phyloP scores from a whole-genome alignment of 2,113 vertebrate genomes.

The Heptranchias perlo region DNA sequence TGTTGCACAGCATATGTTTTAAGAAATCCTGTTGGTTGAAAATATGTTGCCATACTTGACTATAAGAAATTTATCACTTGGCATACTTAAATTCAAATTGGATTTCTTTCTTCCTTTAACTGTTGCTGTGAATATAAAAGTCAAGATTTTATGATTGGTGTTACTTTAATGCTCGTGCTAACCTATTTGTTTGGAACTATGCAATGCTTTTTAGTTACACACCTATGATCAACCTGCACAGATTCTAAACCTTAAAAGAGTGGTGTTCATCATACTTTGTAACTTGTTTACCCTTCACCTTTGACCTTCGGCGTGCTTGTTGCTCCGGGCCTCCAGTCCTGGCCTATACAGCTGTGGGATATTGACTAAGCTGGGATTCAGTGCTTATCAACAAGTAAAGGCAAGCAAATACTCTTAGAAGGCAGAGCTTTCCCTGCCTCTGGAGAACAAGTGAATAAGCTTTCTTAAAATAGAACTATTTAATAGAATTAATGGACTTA shows the following conservation, averaged over 20 bases:
- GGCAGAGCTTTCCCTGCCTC: background rate
- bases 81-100: background rate
- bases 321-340: background rate
- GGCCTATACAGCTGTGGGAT: background rate
- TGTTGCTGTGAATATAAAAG: background rate
- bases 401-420: background rate
- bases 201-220: too few relatives aligned
- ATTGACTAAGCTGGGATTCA: background rate
- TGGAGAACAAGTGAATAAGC: background rate
- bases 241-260: too few relatives aligned
- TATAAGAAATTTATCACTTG: background rate
- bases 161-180: background rate
- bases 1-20: background rate
- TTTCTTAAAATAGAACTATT: background rate
- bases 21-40: background rate
- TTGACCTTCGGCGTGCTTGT: background rate
- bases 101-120: background rate
- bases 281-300: conserved; percentile 1
- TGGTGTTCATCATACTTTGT: too few relatives aligned
- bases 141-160: background rate
- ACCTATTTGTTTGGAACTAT: too few relatives aligned
- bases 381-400: background rate
- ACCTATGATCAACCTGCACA: too few relatives aligned
- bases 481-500: background rate
- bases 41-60: background rate